Base-by-base conservation (phyloP, 2,888 invertebrate genomes). In the Amblyjoppa fuscipennis region DNA sequence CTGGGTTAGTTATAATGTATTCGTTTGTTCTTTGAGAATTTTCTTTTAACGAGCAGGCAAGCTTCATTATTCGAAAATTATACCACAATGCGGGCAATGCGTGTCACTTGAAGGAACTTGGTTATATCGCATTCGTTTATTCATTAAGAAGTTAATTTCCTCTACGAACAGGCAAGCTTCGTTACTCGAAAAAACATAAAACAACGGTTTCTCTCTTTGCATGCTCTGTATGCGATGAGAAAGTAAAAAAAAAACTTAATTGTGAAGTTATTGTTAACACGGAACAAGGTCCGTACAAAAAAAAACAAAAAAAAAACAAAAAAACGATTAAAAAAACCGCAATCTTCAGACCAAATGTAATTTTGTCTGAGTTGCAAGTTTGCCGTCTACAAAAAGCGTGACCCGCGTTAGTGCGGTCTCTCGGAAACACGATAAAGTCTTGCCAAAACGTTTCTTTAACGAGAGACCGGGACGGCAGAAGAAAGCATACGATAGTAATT, bases 401-500 rank as follows among this genome's bases (percentile, higher is more conserved):
- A 28, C 5, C 16, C 31, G n/a, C 16, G 61, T 28, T n/a, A 1
- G 0, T 34, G 13, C 61, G 6, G 2, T 61, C 31, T 28, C 13
- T 16, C 61, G 31, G 31, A 6, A 34, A 31, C 1, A n/a, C 53
- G 51, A 70, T 34, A 70, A 53, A 28, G 31, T 53, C 9, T 31
- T 51, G 70, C 70, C n/a, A 49, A 70, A 34, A 28, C 70, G 70
- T 28, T 49, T 69, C 25, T 69, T 16, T 11, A 41, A 28, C 20
- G n/a, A 34, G 34, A 31, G n/a, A 20, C 28, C 59, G n/a, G n/a
- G n/a, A 49, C 51, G 51, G 28, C 5, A 41, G 59, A 61, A 28
- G 16, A 28, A 61, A 64, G 49, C 28, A 64, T 66, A 49, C 64
- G 6, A 34, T 34, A 38, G 76, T 66, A 51, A 51, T 68, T 68